A percentile compares a stretch with the other conserved stretches of the same genome.
phyloP scores from a whole-genome alignment of 2,888 invertebrate species.

The Embidobia sp. region DNA sequence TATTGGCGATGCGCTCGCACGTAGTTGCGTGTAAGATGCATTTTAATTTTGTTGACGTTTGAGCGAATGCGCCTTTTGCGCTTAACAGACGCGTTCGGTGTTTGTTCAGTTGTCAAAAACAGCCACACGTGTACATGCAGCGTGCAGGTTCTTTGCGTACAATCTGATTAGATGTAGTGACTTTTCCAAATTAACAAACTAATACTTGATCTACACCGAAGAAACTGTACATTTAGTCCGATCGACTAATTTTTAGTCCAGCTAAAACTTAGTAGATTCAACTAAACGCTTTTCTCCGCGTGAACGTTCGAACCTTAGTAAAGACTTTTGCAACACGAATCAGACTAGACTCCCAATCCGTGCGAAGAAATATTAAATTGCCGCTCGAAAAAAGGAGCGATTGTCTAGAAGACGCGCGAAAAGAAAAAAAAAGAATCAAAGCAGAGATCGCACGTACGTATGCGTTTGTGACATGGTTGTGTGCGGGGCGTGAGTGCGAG shows the following conservation, averaged over 20 bases:
- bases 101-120: slow-evolving; percentile 17
- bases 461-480: slow-evolving; percentile 38
- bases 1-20: slow-evolving; percentile 63
- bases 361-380: too few species aligned
- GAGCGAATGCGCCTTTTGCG: slow-evolving; percentile 54
- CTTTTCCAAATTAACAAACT: slow-evolving; percentile 36
- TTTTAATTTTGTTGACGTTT: slow-evolving; percentile 49
- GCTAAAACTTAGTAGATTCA: too few species aligned
- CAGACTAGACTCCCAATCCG: too few species aligned
- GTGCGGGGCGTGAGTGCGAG: slow-evolving; percentile 46
- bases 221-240: too few species aligned
- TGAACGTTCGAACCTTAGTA: too few species aligned
- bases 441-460: slow-evolving; percentile 32
- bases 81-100: slow-evolving; percentile 47
- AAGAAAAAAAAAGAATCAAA: slow-evolving; percentile 16
- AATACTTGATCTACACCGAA: too few species aligned
- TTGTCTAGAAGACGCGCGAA: not conserved
- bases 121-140: slow-evolving; percentile 20
- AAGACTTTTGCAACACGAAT: too few species aligned
- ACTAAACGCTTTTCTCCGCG: too few species aligned
- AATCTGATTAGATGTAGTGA: slow-evolving; percentile 4
- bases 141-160: slow-evolving; percentile 22
- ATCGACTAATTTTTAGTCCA: too few species aligned
- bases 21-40: slow-evolving; percentile 60
- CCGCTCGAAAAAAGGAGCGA: too few species aligned